Conservation (phyloP, 2,113 vertebrate species). For the Syngnathoides biaculeatus region DNA sequence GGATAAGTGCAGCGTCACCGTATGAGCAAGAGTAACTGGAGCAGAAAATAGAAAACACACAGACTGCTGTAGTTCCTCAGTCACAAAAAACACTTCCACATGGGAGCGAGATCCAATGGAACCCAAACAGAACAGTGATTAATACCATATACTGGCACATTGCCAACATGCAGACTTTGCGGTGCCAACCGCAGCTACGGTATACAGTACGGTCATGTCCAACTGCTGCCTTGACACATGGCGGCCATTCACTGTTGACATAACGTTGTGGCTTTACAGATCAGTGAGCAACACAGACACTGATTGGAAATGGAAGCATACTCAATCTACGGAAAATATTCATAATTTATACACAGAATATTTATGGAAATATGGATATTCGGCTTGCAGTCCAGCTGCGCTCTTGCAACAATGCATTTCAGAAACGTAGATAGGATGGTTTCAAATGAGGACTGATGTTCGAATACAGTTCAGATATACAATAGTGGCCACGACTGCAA, state of each 20-base stretch:
- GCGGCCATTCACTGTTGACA: slow-evolving; percentile 32
- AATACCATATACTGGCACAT: slow-evolving; percentile 57
- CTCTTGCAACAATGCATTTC: no score
- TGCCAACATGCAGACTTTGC: slow-evolving; percentile 33
- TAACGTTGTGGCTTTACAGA: slow-evolving; percentile 17
- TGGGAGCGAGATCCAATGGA: slow-evolving; percentile 48
- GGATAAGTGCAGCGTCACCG: slow-evolving; percentile 61
- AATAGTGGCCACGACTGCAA: no score
- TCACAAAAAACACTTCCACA: slow-evolving; percentile 67
- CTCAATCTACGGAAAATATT: no score
- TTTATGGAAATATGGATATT: no score
- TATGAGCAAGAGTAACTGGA: slow-evolving; percentile 41
- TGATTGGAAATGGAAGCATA: slow-evolving; percentile 16
- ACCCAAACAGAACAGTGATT: slow-evolving; percentile 51
- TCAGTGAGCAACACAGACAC: slow-evolving; percentile 17
- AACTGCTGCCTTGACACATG: slow-evolving; percentile 32
- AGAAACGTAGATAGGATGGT: no score
- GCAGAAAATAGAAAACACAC: slow-evolving; percentile 41
- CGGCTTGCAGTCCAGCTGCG: no score
- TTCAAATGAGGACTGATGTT: no score
- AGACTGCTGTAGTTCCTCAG: slow-evolving; percentile 22
- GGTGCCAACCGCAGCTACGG: slow-evolving; percentile 20
- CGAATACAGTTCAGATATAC: no score
- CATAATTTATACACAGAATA: no score
- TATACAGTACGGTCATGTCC: slow-evolving; percentile 21